phyloP scores from a whole-genome alignment of 2,888 invertebrate species.

The Pimpla rufipes region DNA sequence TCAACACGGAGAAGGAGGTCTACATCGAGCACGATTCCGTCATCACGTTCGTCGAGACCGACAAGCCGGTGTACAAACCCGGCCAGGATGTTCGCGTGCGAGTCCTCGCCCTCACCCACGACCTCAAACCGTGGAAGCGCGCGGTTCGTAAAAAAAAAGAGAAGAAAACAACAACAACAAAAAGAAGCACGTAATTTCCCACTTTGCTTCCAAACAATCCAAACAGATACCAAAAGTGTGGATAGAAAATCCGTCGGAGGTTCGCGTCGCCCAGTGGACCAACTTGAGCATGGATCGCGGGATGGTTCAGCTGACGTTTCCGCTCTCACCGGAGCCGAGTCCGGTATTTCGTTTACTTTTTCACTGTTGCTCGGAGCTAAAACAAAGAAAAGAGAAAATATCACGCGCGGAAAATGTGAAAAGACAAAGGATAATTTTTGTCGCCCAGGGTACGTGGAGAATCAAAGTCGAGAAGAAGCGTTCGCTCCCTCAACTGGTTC shows the following conservation, averaged over 20 bases:
- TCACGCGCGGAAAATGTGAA: background rate
- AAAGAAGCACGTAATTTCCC: too few species aligned
- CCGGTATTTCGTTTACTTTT: slow-evolving; percentile 73
- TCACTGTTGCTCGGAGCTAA: background rate
- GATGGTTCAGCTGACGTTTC: slow-evolving; percentile 87
- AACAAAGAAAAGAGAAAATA: background rate
- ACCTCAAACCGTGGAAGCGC: slow-evolving; percentile 87
- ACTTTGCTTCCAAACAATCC: background rate
- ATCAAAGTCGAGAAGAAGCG: slow-evolving; percentile 84
- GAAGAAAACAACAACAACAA: background rate
- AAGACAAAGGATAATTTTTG: slow-evolving; percentile 20
- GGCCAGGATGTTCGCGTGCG: slow-evolving; percentile 88
- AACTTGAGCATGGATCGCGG: slow-evolving; percentile 88
- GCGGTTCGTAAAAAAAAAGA: slow-evolving; percentile 83
- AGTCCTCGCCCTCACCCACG: slow-evolving; percentile 86
- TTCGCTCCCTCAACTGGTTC: slow-evolving; percentile 79
- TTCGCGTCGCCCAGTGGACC: slow-evolving; percentile 89
- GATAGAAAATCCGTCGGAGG: slow-evolving; percentile 89
- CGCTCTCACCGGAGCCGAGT: slow-evolving; percentile 84
- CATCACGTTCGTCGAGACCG: slow-evolving; percentile 87
- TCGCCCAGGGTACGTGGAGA: slow-evolving; percentile 86
- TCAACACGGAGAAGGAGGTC: slow-evolving; percentile 84
- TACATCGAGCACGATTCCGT: slow-evolving; percentile 86
- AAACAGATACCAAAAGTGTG: slow-evolving; percentile 88
- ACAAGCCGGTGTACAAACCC: slow-evolving; percentile 88